Evolutionary conservation across 2,113 vertebrate genomes (phyloP).

Genomic region (Meles meles): DNA sequence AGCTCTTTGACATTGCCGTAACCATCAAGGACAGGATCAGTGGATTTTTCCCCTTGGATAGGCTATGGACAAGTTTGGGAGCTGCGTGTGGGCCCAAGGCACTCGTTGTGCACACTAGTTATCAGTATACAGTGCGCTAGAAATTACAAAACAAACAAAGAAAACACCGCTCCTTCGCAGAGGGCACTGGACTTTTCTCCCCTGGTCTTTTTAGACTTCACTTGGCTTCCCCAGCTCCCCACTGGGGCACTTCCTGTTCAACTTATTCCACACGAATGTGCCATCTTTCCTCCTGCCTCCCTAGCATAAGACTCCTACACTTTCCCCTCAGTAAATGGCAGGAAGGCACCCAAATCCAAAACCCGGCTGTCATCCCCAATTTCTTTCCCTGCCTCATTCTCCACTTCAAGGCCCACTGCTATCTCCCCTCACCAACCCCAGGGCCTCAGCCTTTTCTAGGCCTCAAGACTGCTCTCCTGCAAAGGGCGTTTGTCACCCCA

Average conservation of each 20-base stretch:
- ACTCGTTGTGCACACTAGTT: neutral
- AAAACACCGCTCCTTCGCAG: neutral
- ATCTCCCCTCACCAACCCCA: neutral
- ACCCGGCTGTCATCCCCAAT: neutral
- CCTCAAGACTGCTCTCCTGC: neutral
- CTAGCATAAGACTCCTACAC: neutral
- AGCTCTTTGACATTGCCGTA: neutral
- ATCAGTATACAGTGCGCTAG: neutral
- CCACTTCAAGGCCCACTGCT: neutral
- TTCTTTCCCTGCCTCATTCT: neutral
- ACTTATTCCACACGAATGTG: neutral
- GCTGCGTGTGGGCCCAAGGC: neutral
- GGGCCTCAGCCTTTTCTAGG: neutral
- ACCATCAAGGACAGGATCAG: neutral
- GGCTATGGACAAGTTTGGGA: neutral
- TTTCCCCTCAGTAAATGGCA: neutral
- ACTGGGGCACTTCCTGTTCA: neutral
- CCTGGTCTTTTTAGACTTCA: neutral
- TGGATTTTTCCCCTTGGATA: neutral
- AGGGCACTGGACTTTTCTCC: neutral
- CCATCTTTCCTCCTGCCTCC: neutral
- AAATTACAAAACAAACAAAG: neutral
- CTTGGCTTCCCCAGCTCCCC: neutral
- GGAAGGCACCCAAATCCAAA: neutral
- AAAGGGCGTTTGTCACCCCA: neutral